Percentiles rank a stretch among this genome's conserved stretches.
Conservation (phyloP, 2,113 vertebrate species). For the Tauraco erythrolophus region DNA sequence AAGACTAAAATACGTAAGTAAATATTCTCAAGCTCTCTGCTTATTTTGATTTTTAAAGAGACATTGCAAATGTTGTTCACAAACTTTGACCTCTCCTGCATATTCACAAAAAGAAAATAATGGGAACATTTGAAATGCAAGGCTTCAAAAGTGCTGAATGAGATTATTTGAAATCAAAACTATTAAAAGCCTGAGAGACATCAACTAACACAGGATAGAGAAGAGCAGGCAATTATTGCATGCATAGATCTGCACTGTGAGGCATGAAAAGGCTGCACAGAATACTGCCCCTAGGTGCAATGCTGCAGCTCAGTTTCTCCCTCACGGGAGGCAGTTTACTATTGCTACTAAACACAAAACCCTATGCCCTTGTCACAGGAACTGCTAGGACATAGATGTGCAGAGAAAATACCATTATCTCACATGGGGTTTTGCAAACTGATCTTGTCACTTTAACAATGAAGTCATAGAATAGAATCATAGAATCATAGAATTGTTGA, state of each 20-base stretch:
- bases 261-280: not conserved
- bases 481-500: no score
- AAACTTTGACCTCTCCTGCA: not conserved
- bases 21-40: not conserved
- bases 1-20: not conserved
- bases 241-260: not conserved
- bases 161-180: not conserved
- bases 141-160: not conserved
- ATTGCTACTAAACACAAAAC: not conserved
- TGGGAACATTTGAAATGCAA: not conserved
- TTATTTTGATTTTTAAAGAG: slow-evolving; percentile 26
- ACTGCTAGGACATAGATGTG: not conserved
- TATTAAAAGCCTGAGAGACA: not conserved
- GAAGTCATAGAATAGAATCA: not conserved
- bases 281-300: not conserved
- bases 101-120: not conserved
- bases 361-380: not conserved
- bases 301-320: not conserved
- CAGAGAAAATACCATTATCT: not conserved
- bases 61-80: not conserved
- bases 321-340: not conserved
- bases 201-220: not conserved
- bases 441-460: not conserved
- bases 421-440: not conserved
- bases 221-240: not conserved